A percentile compares a stretch with the other conserved stretches of the same genome.
Conservation (phyloP, 23 tunicate genomes). For the Trididemnum nubilum region DNA sequence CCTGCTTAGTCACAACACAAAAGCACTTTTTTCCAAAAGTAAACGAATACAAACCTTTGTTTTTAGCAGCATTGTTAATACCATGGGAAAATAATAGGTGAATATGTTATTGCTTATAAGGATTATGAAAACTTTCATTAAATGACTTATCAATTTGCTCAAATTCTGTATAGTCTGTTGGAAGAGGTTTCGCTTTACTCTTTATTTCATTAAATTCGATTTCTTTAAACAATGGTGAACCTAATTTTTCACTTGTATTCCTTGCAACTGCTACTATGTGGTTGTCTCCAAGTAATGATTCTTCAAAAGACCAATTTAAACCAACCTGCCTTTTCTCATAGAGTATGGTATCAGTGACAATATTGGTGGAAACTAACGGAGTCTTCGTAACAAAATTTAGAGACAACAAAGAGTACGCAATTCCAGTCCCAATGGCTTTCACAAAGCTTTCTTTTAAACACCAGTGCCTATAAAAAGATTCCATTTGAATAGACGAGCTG, state of each 20-base stretch:
- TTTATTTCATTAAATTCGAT: constrained; percentile 17
- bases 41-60: no score
- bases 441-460: constrained; percentile 95
- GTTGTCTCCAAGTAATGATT: constrained; percentile 51
- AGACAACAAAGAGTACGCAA: constrained; percentile 62
- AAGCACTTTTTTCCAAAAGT: no score
- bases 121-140: constrained; percentile 34
- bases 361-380: background rate
- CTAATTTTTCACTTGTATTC: background rate
- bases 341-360: constrained; percentile 32
- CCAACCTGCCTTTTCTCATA: background rate
- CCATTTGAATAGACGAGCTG: constrained; percentile 44
- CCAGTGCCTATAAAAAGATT: constrained; percentile 86
- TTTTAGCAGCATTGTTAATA: no score
- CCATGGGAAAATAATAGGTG: no score
- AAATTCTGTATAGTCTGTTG: background rate
- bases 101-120: constrained; percentile 4
- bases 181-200: background rate
- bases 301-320: constrained; percentile 77
- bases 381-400: constrained; percentile 45
- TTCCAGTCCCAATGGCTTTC: constrained; percentile 86
- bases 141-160: constrained; percentile 32
- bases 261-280: constrained; percentile 82
- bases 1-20: no score
- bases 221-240: background rate